phyloP scores from a whole-genome alignment of 2,113 vertebrate genomes.

The Rhinolophus ferrumequinum region DNA sequence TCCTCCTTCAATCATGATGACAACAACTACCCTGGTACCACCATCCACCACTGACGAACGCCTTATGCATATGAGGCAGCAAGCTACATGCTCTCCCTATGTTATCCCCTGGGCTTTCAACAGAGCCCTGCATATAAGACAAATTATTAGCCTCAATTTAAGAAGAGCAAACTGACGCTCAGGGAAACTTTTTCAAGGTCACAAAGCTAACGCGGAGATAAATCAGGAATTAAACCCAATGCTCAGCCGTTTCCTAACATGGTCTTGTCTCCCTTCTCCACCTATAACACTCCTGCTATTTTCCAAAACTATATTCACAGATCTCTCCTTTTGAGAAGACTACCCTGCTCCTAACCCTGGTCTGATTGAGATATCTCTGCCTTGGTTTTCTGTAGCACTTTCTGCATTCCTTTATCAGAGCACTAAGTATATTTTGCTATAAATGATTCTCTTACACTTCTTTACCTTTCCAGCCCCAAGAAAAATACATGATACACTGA shows the following conservation, averaged over 20 bases:
- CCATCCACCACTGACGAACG: background rate
- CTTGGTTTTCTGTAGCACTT: background rate
- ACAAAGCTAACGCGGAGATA: background rate
- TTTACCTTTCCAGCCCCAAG: background rate
- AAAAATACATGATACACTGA: background rate
- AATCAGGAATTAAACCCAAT: background rate
- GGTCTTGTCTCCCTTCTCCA: background rate
- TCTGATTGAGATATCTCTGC: background rate
- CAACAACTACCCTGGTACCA: rapidly evolving
- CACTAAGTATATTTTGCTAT: background rate
- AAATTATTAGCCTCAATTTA: background rate
- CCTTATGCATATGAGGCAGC: background rate
- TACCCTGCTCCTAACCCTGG: background rate
- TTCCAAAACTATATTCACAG: background rate
- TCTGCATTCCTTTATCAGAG: background rate
- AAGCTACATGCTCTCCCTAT: background rate
- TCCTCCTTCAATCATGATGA: background rate
- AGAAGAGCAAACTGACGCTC: background rate
- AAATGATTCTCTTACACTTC: background rate
- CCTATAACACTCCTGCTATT: background rate
- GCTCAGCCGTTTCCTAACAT: background rate
- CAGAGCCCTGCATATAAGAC: background rate
- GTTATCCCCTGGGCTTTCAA: background rate
- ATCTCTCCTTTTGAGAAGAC: background rate
- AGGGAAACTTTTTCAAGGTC: background rate